These are phyloP conservation scores for Penaeus vannamei DNA, from an alignment of 1,140 invertebrate genomes.

Conservation along the genomic window DNA sequence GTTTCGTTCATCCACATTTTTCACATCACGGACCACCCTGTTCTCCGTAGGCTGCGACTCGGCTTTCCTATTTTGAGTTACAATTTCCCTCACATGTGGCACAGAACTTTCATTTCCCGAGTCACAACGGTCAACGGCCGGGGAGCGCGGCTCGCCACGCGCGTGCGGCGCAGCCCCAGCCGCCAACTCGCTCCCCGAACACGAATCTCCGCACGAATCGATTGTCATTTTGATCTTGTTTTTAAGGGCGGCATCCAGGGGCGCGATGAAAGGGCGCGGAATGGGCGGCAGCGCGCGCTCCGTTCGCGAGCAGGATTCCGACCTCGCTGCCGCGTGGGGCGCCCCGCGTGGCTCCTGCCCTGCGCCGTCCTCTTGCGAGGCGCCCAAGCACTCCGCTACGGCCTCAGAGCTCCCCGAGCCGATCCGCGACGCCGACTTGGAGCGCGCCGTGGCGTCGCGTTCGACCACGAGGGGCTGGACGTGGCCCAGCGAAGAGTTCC, in stretches of 20 bases:
- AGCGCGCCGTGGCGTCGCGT: constrained; percentile 14
- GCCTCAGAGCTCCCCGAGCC: background rate
- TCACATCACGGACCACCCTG: background rate
- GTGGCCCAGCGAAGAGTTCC: constrained; percentile 39
- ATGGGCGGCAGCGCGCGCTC: background rate
- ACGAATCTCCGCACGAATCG: constrained; percentile 3
- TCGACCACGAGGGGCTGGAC: constrained; percentile 7
- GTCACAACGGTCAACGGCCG: no score
- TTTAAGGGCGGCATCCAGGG: constrained; percentile 36
- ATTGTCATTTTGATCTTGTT: constrained; percentile 53
- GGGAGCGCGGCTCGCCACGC: no score
- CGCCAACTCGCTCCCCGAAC: no score
- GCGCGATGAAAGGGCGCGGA: constrained; percentile 21
- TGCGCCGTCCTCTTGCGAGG: background rate
- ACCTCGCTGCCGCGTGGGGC: background rate
- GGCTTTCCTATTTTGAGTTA: no score
- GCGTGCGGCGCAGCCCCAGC: no score
- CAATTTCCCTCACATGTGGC: no score
- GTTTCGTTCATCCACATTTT: background rate
- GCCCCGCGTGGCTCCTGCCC: background rate
- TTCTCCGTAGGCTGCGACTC: background rate
- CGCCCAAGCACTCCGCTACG: background rate
- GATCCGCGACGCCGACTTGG: constrained; percentile 42
- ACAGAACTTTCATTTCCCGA: no score
- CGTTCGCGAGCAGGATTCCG: background rate